A percentile compares a stretch with the other conserved stretches of the same genome.
These are phyloP conservation scores for Bombus haemorrhoidalis DNA, from an alignment of 1,140 invertebrate species.

Conservation along the genomic window DNA sequence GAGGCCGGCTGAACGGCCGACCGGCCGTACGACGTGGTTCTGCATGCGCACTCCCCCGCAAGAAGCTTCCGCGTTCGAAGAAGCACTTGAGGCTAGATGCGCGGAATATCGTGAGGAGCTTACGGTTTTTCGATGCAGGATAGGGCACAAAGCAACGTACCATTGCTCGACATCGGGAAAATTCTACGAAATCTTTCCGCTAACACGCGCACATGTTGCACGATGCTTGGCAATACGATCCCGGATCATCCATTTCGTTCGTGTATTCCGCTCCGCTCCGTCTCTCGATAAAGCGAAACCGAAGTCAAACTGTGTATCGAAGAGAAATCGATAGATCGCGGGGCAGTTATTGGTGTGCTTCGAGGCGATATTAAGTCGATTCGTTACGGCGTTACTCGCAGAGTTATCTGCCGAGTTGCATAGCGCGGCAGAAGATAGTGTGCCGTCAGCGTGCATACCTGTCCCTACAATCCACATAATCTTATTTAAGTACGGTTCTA, in stretches of 20 bases:
- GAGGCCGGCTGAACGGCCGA: slow-evolving; percentile 46
- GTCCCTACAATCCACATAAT: slow-evolving; percentile 53
- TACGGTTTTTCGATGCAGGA: slow-evolving; percentile 30
- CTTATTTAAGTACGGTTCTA: slow-evolving; percentile 57
- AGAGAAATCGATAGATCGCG: slow-evolving; percentile 37
- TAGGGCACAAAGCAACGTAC: not conserved
- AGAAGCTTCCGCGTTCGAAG: slow-evolving; percentile 57
- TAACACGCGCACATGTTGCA: not conserved
- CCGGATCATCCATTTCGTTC: not conserved
- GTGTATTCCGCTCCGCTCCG: not conserved
- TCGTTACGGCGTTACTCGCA: slow-evolving; percentile 37
- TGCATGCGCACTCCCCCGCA: slow-evolving; percentile 58
- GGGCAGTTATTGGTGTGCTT: slow-evolving; percentile 23
- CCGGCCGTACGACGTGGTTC: slow-evolving; percentile 39
- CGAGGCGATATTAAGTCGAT: slow-evolving; percentile 36
- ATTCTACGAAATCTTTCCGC: not conserved
- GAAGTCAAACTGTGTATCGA: not conserved
- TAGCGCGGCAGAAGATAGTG: slow-evolving; percentile 13
- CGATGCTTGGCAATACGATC: not conserved
- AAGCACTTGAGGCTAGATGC: slow-evolving; percentile 41
- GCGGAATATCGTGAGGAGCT: slow-evolving; percentile 15
- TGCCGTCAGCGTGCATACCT: slow-evolving; percentile 37
- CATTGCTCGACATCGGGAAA: slow-evolving; percentile 15
- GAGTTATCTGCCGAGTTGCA: slow-evolving; percentile 27
- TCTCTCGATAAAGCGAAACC: slow-evolving; percentile 11